Evolutionary conservation across 2,113 vertebrate genomes (phyloP).

Genomic region (human (Homo sapiens)): GRCh38 chr14:68514501-68515000

Average conservation of each 20-base stretch:
- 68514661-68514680: constrained; percentile 65
- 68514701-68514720: constrained; percentile 72
- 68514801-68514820: constrained; percentile 65
- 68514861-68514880: constrained; percentile 66
- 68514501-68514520: not conserved
- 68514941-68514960: constrained; percentile 34
- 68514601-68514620: constrained; percentile 56
- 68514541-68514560: not conserved
- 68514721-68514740: constrained; percentile 71
- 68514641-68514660: constrained; percentile 51
- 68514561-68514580: not conserved
- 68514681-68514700: constrained; percentile 75
- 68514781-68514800: constrained; percentile 78
- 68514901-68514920: constrained; percentile 58
- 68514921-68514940: constrained; percentile 56
- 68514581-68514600: constrained; percentile 26
- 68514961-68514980: constrained; percentile 8
- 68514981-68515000: not conserved
- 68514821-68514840: constrained; percentile 68
- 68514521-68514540: not conserved
- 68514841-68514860: constrained; percentile 71
- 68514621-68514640: constrained; percentile 56
- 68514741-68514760: constrained; percentile 69
- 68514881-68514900: constrained; percentile 50
- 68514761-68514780: constrained; percentile 71